Conservation (phyloP, 1,140 invertebrate genomes). For the Drosophila kepulauana region DNA sequence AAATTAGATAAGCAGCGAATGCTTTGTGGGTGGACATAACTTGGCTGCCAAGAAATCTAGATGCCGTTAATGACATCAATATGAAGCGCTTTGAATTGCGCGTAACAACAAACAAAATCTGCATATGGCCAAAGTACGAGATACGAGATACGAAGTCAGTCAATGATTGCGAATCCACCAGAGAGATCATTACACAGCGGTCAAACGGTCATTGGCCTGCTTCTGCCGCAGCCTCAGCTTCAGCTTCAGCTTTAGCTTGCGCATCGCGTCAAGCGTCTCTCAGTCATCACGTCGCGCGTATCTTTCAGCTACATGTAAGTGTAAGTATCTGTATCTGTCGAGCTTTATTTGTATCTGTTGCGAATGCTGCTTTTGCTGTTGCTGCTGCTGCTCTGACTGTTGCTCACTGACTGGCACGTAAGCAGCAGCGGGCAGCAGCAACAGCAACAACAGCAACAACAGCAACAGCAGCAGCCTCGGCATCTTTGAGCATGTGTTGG, state of each 20-base stretch:
- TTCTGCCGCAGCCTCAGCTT: slow-evolving; percentile 40
- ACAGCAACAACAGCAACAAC: too few species aligned
- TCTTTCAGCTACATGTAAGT: slow-evolving; percentile 25
- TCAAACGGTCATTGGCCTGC: slow-evolving; percentile 83
- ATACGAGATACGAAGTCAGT: background rate
- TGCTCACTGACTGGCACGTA: slow-evolving; percentile 57
- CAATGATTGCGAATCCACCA: slow-evolving; percentile 6
- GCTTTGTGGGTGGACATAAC: slow-evolving; percentile 5
- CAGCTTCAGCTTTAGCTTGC: too few species aligned
- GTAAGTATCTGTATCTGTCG: slow-evolving; percentile 24
- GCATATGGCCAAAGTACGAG: slow-evolving; percentile 49
- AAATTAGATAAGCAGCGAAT: slow-evolving; percentile 67
- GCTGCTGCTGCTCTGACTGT: slow-evolving; percentile 8
- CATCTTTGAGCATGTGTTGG: slow-evolving; percentile 71
- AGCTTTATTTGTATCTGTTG: slow-evolving; percentile 16
- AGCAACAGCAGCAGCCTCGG: slow-evolving; percentile 41
- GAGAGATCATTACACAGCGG: slow-evolving; percentile 76
- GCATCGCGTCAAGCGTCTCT: too few species aligned
- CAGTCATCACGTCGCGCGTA: background rate
- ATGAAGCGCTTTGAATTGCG: slow-evolving; percentile 17
- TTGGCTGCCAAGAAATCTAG: background rate
- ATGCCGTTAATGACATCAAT: slow-evolving; percentile 69
- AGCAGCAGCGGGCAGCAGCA: slow-evolving; percentile 21
- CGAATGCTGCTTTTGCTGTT: slow-evolving; percentile 17
- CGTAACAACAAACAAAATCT: slow-evolving; percentile 52